Evolutionary conservation across 2,888 invertebrate species (phyloP).

Genomic region (Nasonovia ribisnigri): DNA sequence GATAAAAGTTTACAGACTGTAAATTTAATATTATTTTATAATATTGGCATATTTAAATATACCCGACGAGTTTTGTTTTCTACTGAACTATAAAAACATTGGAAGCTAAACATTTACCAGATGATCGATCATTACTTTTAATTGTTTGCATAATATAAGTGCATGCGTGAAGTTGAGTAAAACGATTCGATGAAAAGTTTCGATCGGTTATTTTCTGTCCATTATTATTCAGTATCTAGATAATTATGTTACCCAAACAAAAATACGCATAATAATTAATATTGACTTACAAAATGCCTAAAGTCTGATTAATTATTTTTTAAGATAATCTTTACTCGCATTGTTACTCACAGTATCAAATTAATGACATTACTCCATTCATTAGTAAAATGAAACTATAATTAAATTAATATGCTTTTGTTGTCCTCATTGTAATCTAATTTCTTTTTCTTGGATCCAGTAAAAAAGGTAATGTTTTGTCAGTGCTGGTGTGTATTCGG

Average conservation of each 20-base stretch:
- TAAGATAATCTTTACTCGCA: neutral
- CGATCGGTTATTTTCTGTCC: neutral
- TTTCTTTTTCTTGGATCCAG: neutral
- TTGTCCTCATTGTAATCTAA: neutral
- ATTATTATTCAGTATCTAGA: neutral
- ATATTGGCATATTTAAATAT: neutral
- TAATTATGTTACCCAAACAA: neutral
- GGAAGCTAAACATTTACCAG: neutral
- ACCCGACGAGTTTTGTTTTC: neutral
- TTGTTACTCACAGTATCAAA: neutral
- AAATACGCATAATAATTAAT: neutral
- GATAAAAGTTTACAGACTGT: neutral
- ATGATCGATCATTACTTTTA: neutral
- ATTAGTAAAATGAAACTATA: neutral
- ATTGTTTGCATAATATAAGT: neutral
- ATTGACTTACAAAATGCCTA: neutral
- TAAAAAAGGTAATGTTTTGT: neutral
- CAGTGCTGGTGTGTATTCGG: neutral
- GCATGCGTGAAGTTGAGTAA: neutral
- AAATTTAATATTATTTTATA: neutral
- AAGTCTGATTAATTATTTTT: conserved; percentile 1
- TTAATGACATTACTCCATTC: neutral
- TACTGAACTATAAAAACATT: neutral
- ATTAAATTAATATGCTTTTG: neutral
- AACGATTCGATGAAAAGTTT: neutral